These are phyloP conservation scores for Entomobrya multifasciata DNA, from an alignment of 2,888 invertebrate species.

Conservation along the genomic window DNA sequence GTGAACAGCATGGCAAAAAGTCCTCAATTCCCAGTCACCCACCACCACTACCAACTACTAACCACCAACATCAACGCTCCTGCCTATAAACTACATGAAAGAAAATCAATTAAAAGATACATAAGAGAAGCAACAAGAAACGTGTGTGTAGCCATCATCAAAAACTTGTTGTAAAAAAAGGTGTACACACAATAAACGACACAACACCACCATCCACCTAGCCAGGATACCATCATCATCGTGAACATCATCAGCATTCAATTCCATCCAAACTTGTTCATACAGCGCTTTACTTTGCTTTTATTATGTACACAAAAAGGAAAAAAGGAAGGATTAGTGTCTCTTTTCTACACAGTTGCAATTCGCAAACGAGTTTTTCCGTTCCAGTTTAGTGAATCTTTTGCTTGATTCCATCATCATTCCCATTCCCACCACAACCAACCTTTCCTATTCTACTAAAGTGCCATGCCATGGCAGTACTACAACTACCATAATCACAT, in stretches of 20 bases:
- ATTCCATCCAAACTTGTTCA: too few species aligned
- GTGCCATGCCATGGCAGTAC: neutral
- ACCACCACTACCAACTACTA: constrained; percentile 10
- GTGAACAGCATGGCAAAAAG: neutral
- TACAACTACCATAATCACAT: neutral
- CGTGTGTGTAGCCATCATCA: neutral
- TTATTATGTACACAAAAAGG: too few species aligned
- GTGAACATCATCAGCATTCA: too few species aligned
- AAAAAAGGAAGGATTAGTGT: too few species aligned
- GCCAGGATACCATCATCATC: neutral
- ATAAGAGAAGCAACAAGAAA: neutral
- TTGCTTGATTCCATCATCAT: constrained; percentile 40
- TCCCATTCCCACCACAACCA: neutral
- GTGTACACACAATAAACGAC: too few species aligned
- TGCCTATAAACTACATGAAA: neutral
- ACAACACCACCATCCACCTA: neutral
- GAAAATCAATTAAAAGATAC: constrained; percentile 41
- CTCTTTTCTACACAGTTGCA: neutral
- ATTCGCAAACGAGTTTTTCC: constrained; percentile 37
- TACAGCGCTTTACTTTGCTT: too few species aligned
- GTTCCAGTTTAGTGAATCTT: constrained; percentile 29
- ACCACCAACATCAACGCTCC: too few species aligned
- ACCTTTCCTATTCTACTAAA: constrained; percentile 6
- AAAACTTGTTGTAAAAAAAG: neutral
- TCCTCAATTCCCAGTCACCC: neutral